Evolutionary conservation across 2,888 invertebrate species (phyloP), one percentile per base, ranked within the genome.

Genomic region (Orchesellides sinensis): DNA sequence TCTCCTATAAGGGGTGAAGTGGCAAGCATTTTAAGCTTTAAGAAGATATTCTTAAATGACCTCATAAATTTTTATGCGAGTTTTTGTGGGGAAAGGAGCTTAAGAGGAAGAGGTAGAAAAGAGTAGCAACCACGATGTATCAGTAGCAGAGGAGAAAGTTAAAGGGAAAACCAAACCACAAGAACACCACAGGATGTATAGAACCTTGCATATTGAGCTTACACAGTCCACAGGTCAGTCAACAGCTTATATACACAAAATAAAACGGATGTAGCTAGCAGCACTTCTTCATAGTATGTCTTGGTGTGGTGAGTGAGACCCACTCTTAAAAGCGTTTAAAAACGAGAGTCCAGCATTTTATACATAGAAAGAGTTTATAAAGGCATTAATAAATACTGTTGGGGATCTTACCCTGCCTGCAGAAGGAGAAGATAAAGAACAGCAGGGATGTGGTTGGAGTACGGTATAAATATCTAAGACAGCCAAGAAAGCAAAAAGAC

Each of bases 41-140:
- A 84, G 84, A 81, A 87, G 85, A 84, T 87, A 87, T 86, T 84
- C 84, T 80, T 84, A 84, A 87, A 87, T 87, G 87, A 87, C 85
- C 86, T 87, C 87, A 87, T 87, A 87, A 86, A 87, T 87, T 87
- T 87, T 87, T 86, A 87, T 87, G 85, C 85, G 86, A 84, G 84
- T 86, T 81, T 84, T 86, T 86, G 84, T 84, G 78, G 84, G 52
- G 73, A 73, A 74, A 77, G 74, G 66, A 78, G 80, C 84, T 84
- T 80, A 80, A 83, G 54, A 70, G 73, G 56, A 75, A 61, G 72
- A 49, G 74, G 66, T 66, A 59, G 72, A 21, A 27, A n/a, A 49
- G 25, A 61, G 29, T 5, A 52, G 19, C 52, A 21, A 5, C 52
- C 19, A 14, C 56, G 63, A 45, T 3, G 27, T 23, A 32, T 45